Evolutionary conservation across 1,140 invertebrate genomes (phyloP).

Genomic region (Chrysoperla carnea): DNA sequence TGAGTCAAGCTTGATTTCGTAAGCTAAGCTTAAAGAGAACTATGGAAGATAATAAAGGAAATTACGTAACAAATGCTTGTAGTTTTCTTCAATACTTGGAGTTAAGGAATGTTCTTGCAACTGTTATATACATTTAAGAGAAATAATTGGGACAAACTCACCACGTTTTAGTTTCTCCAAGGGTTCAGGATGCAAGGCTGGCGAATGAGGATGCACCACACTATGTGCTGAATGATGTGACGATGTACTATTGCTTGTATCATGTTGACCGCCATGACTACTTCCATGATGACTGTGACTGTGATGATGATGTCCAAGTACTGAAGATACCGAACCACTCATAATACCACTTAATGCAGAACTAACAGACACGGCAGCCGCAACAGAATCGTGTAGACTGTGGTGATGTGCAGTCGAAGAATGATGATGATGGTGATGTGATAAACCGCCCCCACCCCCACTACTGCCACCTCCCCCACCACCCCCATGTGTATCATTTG

Average conservation of each 20-base stretch:
- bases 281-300: constrained; percentile 17
- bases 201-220: constrained; percentile 30
- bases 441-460: constrained; percentile 14
- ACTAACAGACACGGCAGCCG: constrained; percentile 41
- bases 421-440: constrained; percentile 19
- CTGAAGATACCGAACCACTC: constrained; percentile 29
- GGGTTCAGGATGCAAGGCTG: constrained; percentile 51
- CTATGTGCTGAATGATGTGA: constrained; percentile 34
- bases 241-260: constrained; percentile 27
- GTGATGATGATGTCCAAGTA: constrained; percentile 27
- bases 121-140: background rate
- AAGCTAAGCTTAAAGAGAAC: too few species aligned
- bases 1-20: too few species aligned
- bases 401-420: constrained; percentile 24
- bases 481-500: constrained; percentile 27
- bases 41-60: too few species aligned
- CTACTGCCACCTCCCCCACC: constrained; percentile 8
- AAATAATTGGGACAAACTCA: constrained; percentile 27
- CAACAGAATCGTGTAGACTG: constrained; percentile 38
- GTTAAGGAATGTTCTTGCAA: too few species aligned
- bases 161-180: constrained; percentile 68
- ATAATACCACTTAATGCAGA: constrained; percentile 46
- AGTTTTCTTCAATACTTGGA: too few species aligned
- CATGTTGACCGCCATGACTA: constrained; percentile 5
- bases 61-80: too few species aligned